Evolutionary conservation across 2,113 vertebrate species (phyloP).

Genomic region (Oncorhynchus kisutch): DNA sequence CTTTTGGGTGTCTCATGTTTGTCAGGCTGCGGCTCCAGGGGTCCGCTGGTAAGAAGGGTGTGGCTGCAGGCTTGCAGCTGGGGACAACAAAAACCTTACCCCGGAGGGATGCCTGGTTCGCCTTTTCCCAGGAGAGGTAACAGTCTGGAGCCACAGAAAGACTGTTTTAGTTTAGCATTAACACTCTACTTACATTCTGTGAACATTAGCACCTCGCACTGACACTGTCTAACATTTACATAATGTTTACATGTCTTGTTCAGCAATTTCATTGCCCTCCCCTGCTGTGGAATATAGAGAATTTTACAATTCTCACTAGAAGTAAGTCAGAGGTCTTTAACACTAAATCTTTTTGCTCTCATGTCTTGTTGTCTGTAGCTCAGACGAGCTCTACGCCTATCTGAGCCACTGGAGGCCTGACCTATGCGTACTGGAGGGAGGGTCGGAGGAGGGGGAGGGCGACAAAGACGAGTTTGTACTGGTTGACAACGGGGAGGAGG

Average conservation of each 20-base stretch:
- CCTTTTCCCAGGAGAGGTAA: slow-evolving; percentile 75
- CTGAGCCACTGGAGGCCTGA: slow-evolving; percentile 59
- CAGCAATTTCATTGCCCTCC: background rate
- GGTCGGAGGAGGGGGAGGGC: slow-evolving; percentile 46
- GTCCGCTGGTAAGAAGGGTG: slow-evolving; percentile 44
- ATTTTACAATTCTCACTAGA: no score
- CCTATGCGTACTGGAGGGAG: slow-evolving; percentile 63
- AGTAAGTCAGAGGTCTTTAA: no score
- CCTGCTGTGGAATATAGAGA: no score
- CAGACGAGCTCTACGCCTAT: slow-evolving; percentile 71
- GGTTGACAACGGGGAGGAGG: slow-evolving; percentile 60
- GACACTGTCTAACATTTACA: background rate
- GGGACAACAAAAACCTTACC: slow-evolving; percentile 37
- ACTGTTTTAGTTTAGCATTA: slow-evolving; percentile 15
- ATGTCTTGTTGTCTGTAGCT: slow-evolving; percentile 52
- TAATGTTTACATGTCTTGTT: no score
- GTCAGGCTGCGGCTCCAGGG: slow-evolving; percentile 71
- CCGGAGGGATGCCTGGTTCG: slow-evolving; percentile 71
- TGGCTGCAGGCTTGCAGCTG: slow-evolving; percentile 39
- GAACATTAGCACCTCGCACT: slow-evolving; percentile 18
- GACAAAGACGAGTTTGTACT: slow-evolving; percentile 79
- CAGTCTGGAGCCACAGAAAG: background rate
- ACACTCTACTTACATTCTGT: slow-evolving; percentile 14
- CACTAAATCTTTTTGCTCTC: background rate
- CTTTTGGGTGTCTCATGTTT: slow-evolving; percentile 67